Evolutionary conservation across 2,888 invertebrate genomes (phyloP), one percentile per base, ranked within the genome.

Genomic region (Arctia plantaginis): DNA sequence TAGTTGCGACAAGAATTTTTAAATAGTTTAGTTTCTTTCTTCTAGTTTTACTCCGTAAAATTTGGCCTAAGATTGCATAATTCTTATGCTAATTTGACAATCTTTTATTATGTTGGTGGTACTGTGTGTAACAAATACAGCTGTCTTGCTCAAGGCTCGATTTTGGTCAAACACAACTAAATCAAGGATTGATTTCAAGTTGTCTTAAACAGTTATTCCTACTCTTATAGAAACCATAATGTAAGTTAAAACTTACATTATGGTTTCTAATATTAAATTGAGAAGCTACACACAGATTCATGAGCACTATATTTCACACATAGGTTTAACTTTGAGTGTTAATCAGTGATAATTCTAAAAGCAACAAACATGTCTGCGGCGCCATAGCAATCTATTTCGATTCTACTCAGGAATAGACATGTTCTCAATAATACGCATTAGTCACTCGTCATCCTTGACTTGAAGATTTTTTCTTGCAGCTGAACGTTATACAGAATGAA

Each of bases 271-370:
- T 12, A n/a, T 27, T 47, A 44, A 67, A 47, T 20, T 44, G 44
- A 20, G 51, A 30, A 41, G 23, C 30, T 44, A 30, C 70, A 64
- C 35, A n/a, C 15, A 65, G 0, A 47, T 44, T 64, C 30, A 1
- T 30, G 23, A 47, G 64, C 23, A 20, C 44, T 44, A 33, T 72
- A 75, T n/a, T n/a, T n/a, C n/a, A n/a, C n/a, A n/a, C n/a, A 81
- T 79, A 78, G 78, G 75, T 85, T 85, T 71, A 80, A 81, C 83
- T 79, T 75, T 67, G 30, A 65, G 68, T 76, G 81, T 66, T 77
- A 84, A 80, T 66, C 71, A 10, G 64, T 78, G 76, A 74, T 81
- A 85, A 85, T 80, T 82, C 62, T 69, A 68, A 71, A 64, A 41
- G n/a, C 66, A 73, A 79, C 68, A 66, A 69, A 62, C 69, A 27